A percentile compares a stretch with the other conserved stretches of the same genome.
phyloP scores from a whole-genome alignment of 2,113 vertebrate genomes.

The Dicaeum eximium region DNA sequence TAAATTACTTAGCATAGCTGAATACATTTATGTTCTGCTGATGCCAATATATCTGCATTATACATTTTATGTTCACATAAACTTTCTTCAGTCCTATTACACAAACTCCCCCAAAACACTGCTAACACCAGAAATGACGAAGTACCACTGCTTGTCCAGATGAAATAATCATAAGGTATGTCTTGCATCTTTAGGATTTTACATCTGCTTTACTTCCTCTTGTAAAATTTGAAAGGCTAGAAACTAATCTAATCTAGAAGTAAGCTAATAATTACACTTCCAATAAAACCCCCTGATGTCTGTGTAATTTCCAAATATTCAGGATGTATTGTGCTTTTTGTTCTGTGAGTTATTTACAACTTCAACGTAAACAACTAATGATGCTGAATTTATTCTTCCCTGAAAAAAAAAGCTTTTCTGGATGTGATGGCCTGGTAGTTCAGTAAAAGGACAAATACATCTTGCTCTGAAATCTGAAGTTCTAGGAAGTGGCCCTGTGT shows the following conservation, averaged over 20 bases:
- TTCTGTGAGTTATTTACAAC: background rate
- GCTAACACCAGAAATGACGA: background rate
- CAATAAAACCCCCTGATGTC: background rate
- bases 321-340: background rate
- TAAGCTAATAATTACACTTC: background rate
- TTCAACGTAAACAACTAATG: background rate
- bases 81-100: background rate
- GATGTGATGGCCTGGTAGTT: background rate
- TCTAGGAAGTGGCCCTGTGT: background rate
- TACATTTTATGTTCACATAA: background rate
- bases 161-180: background rate
- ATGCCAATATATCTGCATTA: background rate
- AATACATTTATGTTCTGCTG: background rate
- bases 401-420: background rate
- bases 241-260: background rate
- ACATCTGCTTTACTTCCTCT: background rate
- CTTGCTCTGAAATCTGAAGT: background rate
- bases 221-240: background rate
- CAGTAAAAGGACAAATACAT: background rate
- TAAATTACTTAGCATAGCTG: background rate
- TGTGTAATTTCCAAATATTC: background rate
- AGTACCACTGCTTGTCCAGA: background rate
- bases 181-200: background rate
- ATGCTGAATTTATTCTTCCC: background rate
- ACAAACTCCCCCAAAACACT: background rate